Percentiles rank a stretch among this genome's conserved stretches.
Evolutionary conservation across 2,888 invertebrate genomes (phyloP).

Genomic region (Dioctria rufipes): DNA sequence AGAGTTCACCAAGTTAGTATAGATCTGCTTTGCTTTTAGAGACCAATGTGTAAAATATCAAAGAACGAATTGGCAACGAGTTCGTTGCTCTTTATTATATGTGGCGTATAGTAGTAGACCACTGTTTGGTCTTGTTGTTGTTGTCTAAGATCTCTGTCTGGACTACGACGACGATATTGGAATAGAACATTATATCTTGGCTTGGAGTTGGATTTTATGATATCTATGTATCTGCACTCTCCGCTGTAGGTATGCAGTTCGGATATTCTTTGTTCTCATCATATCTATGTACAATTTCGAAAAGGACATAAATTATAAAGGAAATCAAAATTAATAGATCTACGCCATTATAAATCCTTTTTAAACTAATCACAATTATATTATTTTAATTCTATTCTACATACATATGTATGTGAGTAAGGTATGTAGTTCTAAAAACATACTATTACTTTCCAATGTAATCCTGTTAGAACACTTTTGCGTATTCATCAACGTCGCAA

Average conservation of each 20-base stretch:
- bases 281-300: not conserved
- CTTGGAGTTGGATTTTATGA: conserved; percentile 5
- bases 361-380: too few relatives aligned
- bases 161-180: not conserved
- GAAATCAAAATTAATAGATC: not conserved
- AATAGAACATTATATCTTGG: conserved; percentile 10
- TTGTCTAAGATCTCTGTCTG: not conserved
- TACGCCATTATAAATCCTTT: too few relatives aligned
- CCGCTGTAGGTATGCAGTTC: not conserved
- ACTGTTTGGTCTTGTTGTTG: not conserved
- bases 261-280: conserved; percentile 34
- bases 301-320: not conserved
- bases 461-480: conserved; percentile 43
- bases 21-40: too few relatives aligned
- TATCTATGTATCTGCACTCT: not conserved
- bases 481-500: conserved; percentile 43
- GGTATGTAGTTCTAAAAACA: too few relatives aligned
- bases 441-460: conserved; percentile 2
- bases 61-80: conserved; percentile 36
- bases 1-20: too few relatives aligned
- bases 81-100: conserved; percentile 32
- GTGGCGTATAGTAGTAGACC: not conserved
- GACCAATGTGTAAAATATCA: not conserved
- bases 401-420: too few relatives aligned
- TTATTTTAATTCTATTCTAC: too few relatives aligned